Percentiles rank a stretch among this genome's conserved stretches.
phyloP scores from a whole-genome alignment of 2,113 vertebrate species.

The Phocoena phocoena region DNA sequence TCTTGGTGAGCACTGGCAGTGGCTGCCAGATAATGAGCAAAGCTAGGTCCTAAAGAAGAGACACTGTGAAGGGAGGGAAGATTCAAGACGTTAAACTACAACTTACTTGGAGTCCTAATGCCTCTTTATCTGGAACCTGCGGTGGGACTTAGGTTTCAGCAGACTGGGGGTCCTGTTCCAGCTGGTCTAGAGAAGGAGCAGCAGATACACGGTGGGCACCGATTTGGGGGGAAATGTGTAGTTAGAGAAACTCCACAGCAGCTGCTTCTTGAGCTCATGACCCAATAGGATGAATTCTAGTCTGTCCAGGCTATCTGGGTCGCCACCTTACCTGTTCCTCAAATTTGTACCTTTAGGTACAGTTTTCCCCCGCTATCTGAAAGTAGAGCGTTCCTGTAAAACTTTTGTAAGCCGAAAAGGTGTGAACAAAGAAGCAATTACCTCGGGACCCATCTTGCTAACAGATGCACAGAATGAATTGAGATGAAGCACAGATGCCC shows the following conservation, averaged over 20 bases:
- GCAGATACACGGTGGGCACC: fast-evolving
- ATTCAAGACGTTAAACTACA: background rate
- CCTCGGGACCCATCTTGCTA: background rate
- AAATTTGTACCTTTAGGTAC: background rate
- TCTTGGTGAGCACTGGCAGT: background rate
- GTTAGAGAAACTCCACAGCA: background rate
- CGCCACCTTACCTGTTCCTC: background rate
- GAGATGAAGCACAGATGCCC: background rate
- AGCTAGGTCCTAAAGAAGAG: background rate
- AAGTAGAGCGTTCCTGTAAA: background rate
- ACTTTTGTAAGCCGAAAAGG: background rate
- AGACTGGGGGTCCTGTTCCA: background rate
- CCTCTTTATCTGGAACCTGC: background rate
- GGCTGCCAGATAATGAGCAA: background rate
- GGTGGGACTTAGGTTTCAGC: background rate
- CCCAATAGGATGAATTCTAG: background rate
- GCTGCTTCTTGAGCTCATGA: background rate
- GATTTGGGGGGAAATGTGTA: background rate
- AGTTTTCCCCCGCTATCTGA: background rate
- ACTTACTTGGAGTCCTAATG: background rate
- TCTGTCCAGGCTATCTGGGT: background rate
- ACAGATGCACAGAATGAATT: background rate
- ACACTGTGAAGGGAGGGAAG: background rate
- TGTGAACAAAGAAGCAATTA: background rate
- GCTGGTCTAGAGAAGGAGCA: background rate